Percentiles rank a stretch among this genome's conserved stretches.
phyloP scores from a whole-genome alignment of 2,797 vertebrate species.

The Avahi laniger region DNA sequence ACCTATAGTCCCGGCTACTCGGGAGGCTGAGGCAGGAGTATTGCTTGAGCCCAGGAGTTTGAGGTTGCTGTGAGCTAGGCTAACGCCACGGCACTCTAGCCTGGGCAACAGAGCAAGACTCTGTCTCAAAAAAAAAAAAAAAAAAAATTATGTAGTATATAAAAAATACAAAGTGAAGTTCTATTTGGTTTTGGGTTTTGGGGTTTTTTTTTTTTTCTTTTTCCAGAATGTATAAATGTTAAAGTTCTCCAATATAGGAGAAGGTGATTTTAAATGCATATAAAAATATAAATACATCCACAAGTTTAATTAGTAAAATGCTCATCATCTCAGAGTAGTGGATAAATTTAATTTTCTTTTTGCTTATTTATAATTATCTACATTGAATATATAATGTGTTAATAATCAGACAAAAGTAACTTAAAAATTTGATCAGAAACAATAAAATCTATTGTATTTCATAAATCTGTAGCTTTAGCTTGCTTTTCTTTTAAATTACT shows the following conservation, averaged over 20 bases:
- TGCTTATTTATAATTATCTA: not conserved
- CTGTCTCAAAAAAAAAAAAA: too few species aligned
- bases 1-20: too few species aligned
- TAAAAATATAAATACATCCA: not conserved
- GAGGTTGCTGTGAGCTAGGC: too few species aligned
- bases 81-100: too few species aligned
- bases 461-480: not conserved
- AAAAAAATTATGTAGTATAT: not conserved
- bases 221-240: not conserved
- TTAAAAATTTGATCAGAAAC: not conserved
- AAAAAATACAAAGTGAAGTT: slow-evolving; percentile 34
- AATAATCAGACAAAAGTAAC: not conserved
- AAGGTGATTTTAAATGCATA: not conserved
- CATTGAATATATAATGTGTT: not conserved
- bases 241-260: not conserved
- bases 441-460: not conserved
- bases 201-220: not conserved
- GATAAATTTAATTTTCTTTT: not conserved
- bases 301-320: not conserved
- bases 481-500: not conserved
- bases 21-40: too few species aligned
- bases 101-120: too few species aligned
- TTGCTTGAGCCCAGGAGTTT: too few species aligned
- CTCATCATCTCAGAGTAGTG: not conserved
- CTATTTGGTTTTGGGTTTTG: too few species aligned